A percentile compares a stretch with the other conserved stretches of the same genome.
These are phyloP conservation scores for Anguilla obscura DNA, from an alignment of 2,797 vertebrate genomes.

Conservation along the genomic window DNA sequence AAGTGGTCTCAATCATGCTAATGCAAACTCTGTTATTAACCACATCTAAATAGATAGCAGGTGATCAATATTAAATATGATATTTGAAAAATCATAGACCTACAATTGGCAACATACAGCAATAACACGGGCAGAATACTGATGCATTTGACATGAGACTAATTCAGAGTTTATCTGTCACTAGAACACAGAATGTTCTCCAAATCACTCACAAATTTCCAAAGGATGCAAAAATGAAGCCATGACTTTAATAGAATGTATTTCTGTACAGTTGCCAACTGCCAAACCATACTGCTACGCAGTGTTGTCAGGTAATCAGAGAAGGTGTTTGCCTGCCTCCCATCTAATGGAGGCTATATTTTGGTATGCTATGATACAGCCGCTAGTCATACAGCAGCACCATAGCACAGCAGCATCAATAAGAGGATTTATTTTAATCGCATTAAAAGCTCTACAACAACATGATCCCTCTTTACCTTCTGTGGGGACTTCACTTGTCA, in stretches of 20 bases:
- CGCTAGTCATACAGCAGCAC: background rate
- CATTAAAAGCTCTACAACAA: background rate
- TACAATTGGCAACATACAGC: background rate
- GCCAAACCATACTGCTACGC: background rate
- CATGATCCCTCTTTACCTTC: background rate
- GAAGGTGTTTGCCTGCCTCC: background rate
- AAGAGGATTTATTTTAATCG: background rate
- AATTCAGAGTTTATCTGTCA: background rate
- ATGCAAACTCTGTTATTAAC: background rate
- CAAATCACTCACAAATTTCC: background rate
- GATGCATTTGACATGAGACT: background rate
- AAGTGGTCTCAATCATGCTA: background rate
- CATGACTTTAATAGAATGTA: background rate
- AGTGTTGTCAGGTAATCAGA: background rate
- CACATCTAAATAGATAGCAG: background rate
- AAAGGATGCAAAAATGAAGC: background rate
- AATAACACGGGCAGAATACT: background rate
- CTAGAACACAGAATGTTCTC: background rate
- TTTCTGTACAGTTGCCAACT: background rate
- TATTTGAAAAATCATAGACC: background rate
- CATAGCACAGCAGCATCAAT: background rate
- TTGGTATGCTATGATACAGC: background rate
- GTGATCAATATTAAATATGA: background rate
- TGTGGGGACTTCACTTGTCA: background rate
- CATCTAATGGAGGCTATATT: background rate